Base-by-base conservation (phyloP, 2,797 vertebrate genomes). In the Podarcis lilfordi region DNA sequence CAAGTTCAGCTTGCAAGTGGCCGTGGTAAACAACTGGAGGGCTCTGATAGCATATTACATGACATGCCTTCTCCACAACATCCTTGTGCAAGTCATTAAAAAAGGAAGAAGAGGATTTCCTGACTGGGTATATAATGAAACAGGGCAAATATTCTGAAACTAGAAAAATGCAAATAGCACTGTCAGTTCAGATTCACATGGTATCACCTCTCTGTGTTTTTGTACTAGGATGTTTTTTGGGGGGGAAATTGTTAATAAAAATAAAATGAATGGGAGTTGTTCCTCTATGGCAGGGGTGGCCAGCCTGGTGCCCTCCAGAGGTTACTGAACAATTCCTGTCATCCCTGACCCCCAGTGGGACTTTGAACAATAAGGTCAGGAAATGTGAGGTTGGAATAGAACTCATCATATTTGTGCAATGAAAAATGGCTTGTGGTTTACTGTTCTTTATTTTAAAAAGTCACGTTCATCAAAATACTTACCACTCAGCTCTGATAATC, bases 31-130 rank as follows among this genome's bases (percentile, higher is more conserved):
- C 95, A 97, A 94, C 96, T 96, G 94, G 89, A 95, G 90, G 86
- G 92, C 92, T 72, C 94, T 96, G 95, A 97, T 96, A 96, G 93
- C 91, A 55, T 76, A 91, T 80, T 93, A 45, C 64, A 72, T 89
- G 64, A 21, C 66, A 83, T 64, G 50, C 82, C 77, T 95, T 96
- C 93, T 93, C 92, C 87, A 93, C 88, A 89, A 37, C 94, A 94
- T 86, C 93, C 92, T 93, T 94, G 86, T 91, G 90, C 29, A 92
- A 92, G 90, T 96, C 94, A 91, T 93, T 96, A 95, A 94, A 93
- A 93, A 96, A 96, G 96, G 13, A 15, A 15, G 45, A 10, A 3
- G 45, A 15, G 97, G 93, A 97, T 97, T 97, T 97, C 96, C 96
- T 97, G 96, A 89, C 90, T 96, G 92, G 77, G 94, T 95, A 92